phyloP scores from a whole-genome alignment of 2,797 vertebrate species.

The Oreochromis grahami region DNA sequence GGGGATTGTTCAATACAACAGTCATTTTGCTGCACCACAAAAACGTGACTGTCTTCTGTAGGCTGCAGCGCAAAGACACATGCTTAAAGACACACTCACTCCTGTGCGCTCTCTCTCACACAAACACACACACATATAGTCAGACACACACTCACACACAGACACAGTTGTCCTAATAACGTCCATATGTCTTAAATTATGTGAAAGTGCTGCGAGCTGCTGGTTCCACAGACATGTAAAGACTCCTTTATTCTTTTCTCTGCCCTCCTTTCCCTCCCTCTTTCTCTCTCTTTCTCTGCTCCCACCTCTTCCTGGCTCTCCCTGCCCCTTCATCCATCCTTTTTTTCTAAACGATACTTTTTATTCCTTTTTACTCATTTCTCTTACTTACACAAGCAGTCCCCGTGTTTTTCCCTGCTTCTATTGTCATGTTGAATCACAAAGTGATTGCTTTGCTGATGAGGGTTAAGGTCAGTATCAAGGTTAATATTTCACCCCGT shows the following conservation, averaged over 20 bases:
- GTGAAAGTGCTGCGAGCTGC: conserved; percentile 79
- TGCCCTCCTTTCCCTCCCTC: conserved; percentile 47
- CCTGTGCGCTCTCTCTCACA: background rate
- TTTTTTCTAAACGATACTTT: background rate
- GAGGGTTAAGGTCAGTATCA: background rate
- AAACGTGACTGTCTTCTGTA: conserved; percentile 74
- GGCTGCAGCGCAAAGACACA: conserved; percentile 58
- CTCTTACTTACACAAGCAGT: background rate
- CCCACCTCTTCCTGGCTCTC: conserved; percentile 73
- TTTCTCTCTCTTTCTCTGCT: conserved; percentile 14
- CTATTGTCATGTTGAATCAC: background rate
- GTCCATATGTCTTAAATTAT: conserved; percentile 83
- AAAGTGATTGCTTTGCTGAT: background rate
- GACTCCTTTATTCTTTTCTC: conserved; percentile 75
- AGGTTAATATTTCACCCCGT: background rate
- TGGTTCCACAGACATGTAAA: conserved; percentile 78
- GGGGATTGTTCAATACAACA: conserved; percentile 30
- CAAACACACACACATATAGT: conserved; percentile 24
- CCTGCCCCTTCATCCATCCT: conserved; percentile 52
- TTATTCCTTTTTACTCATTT: background rate
- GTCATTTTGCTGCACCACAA: conserved; percentile 70
- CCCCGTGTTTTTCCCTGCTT: background rate
- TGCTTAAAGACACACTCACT: conserved; percentile 24
- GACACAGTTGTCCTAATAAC: conserved; percentile 72
- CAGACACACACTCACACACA: conserved; percentile 40